phyloP scores from a whole-genome alignment of 2,113 vertebrate genomes.

The Ctenomys sociabilis region DNA sequence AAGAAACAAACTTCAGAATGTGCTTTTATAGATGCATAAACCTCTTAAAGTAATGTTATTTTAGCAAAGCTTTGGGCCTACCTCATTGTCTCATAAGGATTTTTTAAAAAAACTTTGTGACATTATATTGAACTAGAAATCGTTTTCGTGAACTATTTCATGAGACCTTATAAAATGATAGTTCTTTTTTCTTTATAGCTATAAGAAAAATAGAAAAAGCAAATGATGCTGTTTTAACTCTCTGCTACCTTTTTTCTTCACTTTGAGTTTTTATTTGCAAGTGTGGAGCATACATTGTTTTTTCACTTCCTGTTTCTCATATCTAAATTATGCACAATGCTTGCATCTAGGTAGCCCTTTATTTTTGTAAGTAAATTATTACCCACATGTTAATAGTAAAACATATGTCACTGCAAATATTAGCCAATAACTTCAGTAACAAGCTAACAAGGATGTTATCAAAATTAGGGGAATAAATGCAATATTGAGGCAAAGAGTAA shows the following conservation, averaged over 20 bases:
- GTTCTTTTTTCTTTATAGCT: not conserved
- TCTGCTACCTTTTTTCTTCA: not conserved
- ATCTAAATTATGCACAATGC: not conserved
- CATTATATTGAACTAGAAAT: not conserved
- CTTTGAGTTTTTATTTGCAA: conserved; percentile 49
- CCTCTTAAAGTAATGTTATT: not conserved
- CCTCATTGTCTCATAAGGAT: not conserved
- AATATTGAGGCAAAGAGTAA: not conserved
- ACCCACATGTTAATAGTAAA: conserved; percentile 44
- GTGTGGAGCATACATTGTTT: not conserved
- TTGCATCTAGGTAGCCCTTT: not conserved
- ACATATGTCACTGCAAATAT: not conserved
- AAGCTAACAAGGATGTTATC: not conserved
- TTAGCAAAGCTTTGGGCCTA: not conserved
- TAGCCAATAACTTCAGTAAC: conserved; percentile 14
- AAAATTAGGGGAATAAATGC: conserved; percentile 31
- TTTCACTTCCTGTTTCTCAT: conserved; percentile 7
- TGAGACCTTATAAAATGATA: not conserved
- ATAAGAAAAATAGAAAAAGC: not conserved
- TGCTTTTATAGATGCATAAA: not conserved
- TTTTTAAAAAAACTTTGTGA: not conserved
- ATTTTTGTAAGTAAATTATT: conserved; percentile 41
- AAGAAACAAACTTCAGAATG: not conserved
- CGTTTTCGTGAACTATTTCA: not conserved
- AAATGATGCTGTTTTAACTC: not conserved